Percentiles rank a stretch among this genome's conserved stretches.
Evolutionary conservation across 1,140 invertebrate genomes (phyloP).

Genomic region (Linepithema humile): DNA sequence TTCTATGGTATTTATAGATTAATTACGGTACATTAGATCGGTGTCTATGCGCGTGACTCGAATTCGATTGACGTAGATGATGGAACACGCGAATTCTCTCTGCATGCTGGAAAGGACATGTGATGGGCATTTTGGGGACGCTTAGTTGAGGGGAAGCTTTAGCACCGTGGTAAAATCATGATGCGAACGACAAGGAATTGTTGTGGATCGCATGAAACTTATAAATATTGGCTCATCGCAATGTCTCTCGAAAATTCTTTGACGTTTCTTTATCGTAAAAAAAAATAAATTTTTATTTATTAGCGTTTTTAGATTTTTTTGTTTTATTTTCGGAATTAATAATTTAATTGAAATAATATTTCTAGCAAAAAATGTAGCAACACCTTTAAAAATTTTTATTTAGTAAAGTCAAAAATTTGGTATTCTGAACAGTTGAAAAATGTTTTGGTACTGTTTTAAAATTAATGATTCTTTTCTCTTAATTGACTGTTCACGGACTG

Average conservation of each 20-base stretch:
- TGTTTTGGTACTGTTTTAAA: too few relatives aligned
- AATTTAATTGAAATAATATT: background rate
- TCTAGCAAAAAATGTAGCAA: background rate
- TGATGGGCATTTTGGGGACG: conserved; percentile 48
- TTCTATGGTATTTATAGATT: conserved; percentile 41
- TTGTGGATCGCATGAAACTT: background rate
- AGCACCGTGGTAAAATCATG: background rate
- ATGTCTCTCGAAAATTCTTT: background rate
- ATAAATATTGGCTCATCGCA: background rate
- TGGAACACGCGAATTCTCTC: background rate
- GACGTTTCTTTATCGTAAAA: background rate
- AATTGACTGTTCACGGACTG: background rate
- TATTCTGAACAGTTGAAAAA: too few relatives aligned
- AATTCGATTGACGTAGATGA: conserved; percentile 48
- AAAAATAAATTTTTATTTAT: background rate
- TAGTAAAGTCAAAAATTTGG: background rate
- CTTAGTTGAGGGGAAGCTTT: conserved; percentile 16
- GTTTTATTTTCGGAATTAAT: background rate
- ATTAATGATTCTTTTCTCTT: background rate
- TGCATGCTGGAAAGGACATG: background rate
- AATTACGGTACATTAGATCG: conserved; percentile 50
- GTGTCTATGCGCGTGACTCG: conserved; percentile 33
- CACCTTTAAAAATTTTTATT: background rate
- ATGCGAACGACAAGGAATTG: conserved; percentile 2
- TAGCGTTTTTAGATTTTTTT: background rate